Percentiles rank a stretch among this genome's conserved stretches.
These are phyloP conservation scores for Carcina quercana DNA, from an alignment of 2,888 invertebrate species.

Conservation along the genomic window DNA sequence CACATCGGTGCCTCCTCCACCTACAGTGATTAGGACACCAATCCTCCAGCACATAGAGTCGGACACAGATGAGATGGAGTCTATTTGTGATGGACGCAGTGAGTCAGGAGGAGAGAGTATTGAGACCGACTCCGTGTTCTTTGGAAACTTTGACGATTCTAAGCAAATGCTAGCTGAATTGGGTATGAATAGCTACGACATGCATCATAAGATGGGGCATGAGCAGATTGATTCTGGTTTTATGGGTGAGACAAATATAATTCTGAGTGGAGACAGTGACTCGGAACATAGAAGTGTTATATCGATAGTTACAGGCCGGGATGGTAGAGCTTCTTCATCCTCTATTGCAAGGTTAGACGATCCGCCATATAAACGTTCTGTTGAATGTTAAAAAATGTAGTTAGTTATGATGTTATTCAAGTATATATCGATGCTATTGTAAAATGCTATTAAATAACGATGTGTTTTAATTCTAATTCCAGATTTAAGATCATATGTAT, in stretches of 20 bases:
- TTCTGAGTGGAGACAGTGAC: constrained; percentile 64
- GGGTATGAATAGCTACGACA: constrained; percentile 40
- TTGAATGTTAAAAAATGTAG: constrained; percentile 48
- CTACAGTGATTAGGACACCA: constrained; percentile 33
- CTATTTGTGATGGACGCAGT: constrained; percentile 84
- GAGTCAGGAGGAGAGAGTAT: constrained; percentile 92
- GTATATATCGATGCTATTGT: too few species aligned
- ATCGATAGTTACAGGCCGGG: constrained; percentile 58
- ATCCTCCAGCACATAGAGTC: constrained; percentile 56
- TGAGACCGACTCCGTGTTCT: constrained; percentile 90
- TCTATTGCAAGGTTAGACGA: constrained; percentile 51
- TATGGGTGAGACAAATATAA: constrained; percentile 62
- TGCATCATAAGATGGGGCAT: constrained; percentile 31
- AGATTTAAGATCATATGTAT: too few species aligned
- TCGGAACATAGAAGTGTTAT: constrained; percentile 67
- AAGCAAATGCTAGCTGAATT: constrained; percentile 58
- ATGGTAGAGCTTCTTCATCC: constrained; percentile 46
- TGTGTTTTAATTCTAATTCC: too few species aligned
- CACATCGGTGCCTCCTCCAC: constrained; percentile 25
- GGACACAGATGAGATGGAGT: constrained; percentile 84
- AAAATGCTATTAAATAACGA: too few species aligned
- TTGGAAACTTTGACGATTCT: constrained; percentile 78
- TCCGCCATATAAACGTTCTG: constrained; percentile 48
- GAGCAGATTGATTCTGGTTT: constrained; percentile 67
- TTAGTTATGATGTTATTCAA: too few species aligned